Conservation (phyloP, 2,888 invertebrate genomes). For the Slavum lentiscoides region DNA sequence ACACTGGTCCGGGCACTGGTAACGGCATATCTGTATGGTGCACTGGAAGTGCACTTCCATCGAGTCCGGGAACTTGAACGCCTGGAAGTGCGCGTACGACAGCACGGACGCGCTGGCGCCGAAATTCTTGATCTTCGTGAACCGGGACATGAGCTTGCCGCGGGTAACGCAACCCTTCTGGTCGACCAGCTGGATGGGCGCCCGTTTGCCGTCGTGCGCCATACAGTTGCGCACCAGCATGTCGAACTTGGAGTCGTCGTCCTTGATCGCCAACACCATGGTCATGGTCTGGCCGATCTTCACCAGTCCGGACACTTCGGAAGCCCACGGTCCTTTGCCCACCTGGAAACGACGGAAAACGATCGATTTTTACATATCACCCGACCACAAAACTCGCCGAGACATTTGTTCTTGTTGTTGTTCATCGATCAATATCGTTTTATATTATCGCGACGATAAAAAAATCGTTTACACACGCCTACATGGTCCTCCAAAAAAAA, state of each 20-base stretch:
- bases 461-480: no score
- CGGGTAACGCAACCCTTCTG: conserved; percentile 89
- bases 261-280: conserved; percentile 93
- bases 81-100: conserved; percentile 91
- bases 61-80: conserved; percentile 93
- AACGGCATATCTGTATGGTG: conserved; percentile 90
- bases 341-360: conserved; percentile 61
- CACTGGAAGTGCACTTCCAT: conserved; percentile 97
- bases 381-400: no score
- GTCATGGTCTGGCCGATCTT: conserved; percentile 97
- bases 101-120: conserved; percentile 89
- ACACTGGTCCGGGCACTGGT: conserved; percentile 91
- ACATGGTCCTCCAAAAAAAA: no score
- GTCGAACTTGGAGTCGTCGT: conserved; percentile 92
- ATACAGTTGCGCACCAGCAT: conserved; percentile 93
- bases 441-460: no score
- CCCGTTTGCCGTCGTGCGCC: conserved; percentile 91
- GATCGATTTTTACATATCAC: not conserved
- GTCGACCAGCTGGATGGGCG: conserved; percentile 90
- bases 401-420: no score
- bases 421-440: no score
- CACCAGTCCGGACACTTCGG: conserved; percentile 89
- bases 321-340: conserved; percentile 93
- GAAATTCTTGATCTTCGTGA: conserved; percentile 93
- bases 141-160: conserved; percentile 89